Conservation (phyloP, 1,140 invertebrate genomes). For the Ceratosolen solmsi region DNA sequence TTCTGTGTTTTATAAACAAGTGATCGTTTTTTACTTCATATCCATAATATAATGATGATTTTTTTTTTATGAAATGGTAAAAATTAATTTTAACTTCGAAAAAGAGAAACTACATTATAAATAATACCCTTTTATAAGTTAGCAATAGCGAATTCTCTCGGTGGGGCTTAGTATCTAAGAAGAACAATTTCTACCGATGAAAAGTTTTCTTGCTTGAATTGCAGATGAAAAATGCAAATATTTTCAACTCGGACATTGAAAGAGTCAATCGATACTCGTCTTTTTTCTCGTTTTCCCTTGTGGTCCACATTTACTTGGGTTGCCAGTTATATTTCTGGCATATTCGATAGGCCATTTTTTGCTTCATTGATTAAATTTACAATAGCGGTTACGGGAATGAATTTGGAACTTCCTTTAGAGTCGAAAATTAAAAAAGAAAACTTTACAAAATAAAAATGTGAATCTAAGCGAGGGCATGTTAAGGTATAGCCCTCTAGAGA, state of each 20-base stretch:
- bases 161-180: background rate
- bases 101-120: too few relatives aligned
- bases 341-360: constrained; percentile 39
- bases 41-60: too few relatives aligned
- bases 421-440: constrained; percentile 1
- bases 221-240: constrained; percentile 50
- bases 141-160: background rate
- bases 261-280: constrained; percentile 46
- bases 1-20: too few relatives aligned
- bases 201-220: constrained; percentile 50
- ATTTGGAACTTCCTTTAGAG: background rate
- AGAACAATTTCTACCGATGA: constrained; percentile 41
- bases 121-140: background rate
- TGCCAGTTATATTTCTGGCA: constrained; percentile 31
- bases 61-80: too few relatives aligned
- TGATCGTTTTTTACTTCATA: too few relatives aligned
- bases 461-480: constrained; percentile 52
- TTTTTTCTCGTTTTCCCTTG: constrained; percentile 15
- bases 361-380: constrained; percentile 61
- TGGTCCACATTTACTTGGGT: background rate
- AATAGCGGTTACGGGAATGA: constrained; percentile 31
- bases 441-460: constrained; percentile 56
- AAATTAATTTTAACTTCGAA: too few relatives aligned
- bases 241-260: constrained; percentile 12
- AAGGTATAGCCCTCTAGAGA: constrained; percentile 66